These are phyloP conservation scores for Trichopoda pennipes DNA, from an alignment of 2,888 invertebrate genomes.

Conservation along the genomic window DNA sequence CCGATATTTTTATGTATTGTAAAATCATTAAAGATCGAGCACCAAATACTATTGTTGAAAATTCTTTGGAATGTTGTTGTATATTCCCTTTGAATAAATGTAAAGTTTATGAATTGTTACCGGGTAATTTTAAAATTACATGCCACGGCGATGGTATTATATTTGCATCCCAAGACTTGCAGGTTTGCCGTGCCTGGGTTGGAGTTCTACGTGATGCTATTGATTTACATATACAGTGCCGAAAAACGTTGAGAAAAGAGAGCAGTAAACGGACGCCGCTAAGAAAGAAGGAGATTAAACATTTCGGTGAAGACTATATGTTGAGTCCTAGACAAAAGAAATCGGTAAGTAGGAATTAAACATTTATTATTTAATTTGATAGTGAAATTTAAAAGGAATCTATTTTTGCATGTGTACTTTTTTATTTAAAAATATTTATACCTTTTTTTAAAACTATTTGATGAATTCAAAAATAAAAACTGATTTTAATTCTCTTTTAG, in stretches of 20 bases:
- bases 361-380: too few relatives aligned
- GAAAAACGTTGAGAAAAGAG: slow-evolving; percentile 85
- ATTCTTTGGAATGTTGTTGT: slow-evolving; percentile 85
- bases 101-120: slow-evolving; percentile 83
- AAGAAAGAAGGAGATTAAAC: slow-evolving; percentile 82
- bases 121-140: slow-evolving; percentile 84
- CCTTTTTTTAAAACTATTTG: too few relatives aligned
- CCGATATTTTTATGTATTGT: slow-evolving; percentile 88
- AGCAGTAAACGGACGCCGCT: slow-evolving; percentile 85
- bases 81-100: slow-evolving; percentile 88
- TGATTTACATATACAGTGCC: slow-evolving; percentile 83
- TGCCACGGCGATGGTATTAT: slow-evolving; percentile 84
- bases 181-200: slow-evolving; percentile 84
- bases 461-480: too few relatives aligned
- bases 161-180: slow-evolving; percentile 82
- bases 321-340: slow-evolving; percentile 82
- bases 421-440: too few relatives aligned
- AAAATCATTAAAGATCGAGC: slow-evolving; percentile 83
- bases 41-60: slow-evolving; percentile 82
- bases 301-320: slow-evolving; percentile 82
- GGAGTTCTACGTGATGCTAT: slow-evolving; percentile 83
- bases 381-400: too few relatives aligned
- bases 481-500: slow-evolving; percentile 66
- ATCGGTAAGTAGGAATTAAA: slow-evolving; percentile 77
- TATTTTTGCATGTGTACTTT: too few relatives aligned